Evolutionary conservation across 2,888 invertebrate species (phyloP).

Genomic region (Euzophera pinguis): DNA sequence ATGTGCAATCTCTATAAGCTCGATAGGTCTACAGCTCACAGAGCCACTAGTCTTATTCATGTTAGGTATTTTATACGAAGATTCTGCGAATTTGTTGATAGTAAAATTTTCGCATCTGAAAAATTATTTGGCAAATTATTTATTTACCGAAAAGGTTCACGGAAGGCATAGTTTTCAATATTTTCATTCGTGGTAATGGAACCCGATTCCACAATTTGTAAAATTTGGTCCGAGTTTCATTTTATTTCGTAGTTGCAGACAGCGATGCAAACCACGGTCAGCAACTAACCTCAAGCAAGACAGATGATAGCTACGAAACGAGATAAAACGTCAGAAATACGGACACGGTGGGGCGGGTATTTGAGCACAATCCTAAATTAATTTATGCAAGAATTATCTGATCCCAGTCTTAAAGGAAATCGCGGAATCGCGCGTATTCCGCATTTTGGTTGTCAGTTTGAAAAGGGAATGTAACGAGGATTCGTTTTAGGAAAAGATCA

Average conservation of each 20-base stretch:
- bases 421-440: neutral
- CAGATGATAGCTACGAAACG: neutral
- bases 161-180: no score
- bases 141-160: no score
- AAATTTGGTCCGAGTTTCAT: neutral
- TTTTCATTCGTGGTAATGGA: no score
- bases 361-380: neutral
- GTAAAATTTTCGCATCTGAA: no score
- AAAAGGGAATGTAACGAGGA: neutral
- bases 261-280: conserved; percentile 5
- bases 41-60: no score
- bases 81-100: no score
- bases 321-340: conserved; percentile 5
- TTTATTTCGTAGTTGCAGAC: neutral
- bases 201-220: no score
- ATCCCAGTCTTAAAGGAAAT: neutral
- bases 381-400: neutral
- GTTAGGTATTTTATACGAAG: no score
- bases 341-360: neutral
- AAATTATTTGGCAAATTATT: no score
- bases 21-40: no score
- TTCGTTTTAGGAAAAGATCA: neutral
- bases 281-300: conserved; percentile 7
- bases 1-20: no score
- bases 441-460: neutral